These are phyloP conservation scores for Labeo catla DNA, from an alignment of 2,113 vertebrate genomes.

Conservation along the genomic window DNA sequence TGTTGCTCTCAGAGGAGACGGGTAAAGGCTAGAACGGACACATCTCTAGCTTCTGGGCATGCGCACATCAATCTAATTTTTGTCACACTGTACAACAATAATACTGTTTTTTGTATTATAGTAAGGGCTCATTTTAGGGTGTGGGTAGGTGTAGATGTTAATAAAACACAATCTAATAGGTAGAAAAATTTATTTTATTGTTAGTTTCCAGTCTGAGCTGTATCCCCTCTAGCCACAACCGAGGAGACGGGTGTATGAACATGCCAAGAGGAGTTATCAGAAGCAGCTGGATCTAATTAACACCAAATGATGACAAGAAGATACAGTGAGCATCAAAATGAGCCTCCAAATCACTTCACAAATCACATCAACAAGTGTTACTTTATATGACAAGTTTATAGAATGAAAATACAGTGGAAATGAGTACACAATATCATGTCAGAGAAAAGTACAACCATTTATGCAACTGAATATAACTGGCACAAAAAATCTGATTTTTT, in stretches of 20 bases:
- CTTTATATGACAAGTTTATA: slow-evolving; percentile 6
- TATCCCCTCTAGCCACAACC: too few species aligned
- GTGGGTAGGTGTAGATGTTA: too few species aligned
- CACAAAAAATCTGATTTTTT: too few species aligned
- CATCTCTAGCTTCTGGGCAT: too few species aligned
- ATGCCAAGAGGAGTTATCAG: slow-evolving; percentile 64
- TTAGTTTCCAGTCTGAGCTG: too few species aligned
- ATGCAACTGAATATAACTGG: not conserved
- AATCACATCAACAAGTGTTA: slow-evolving; percentile 16
- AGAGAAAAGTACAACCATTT: not conserved
- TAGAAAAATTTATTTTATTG: too few species aligned
- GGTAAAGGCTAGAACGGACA: not conserved
- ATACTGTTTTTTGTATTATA: too few species aligned
- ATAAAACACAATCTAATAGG: too few species aligned
- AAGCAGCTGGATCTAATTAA: slow-evolving; percentile 70
- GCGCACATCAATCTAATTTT: too few species aligned
- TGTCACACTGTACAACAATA: too few species aligned
- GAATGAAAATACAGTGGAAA: not conserved
- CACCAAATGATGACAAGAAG: slow-evolving; percentile 44
- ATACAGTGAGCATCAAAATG: not conserved
- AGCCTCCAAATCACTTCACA: not conserved
- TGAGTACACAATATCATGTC: not conserved
- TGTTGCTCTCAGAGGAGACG: slow-evolving; percentile 56
- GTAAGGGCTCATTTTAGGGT: too few species aligned
- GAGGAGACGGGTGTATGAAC: slow-evolving; percentile 62